Evolutionary conservation across 2,113 vertebrate species (phyloP).

Genomic region (Helogale parvula): DNA sequence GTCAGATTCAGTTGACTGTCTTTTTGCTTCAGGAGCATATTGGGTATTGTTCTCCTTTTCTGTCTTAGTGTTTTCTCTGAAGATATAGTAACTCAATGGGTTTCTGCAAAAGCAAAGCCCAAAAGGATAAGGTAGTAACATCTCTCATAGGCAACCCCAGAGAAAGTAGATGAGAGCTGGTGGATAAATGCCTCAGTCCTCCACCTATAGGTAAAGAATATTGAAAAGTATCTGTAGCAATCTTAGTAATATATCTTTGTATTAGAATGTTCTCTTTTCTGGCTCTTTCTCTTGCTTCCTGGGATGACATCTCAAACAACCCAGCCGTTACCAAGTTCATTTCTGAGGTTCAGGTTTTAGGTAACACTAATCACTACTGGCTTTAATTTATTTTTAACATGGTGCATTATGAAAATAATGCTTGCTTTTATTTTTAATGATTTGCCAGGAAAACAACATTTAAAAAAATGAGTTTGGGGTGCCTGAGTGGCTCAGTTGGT

Average conservation of each 20-base stretch:
- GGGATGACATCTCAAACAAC: not conserved
- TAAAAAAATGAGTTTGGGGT: not conserved
- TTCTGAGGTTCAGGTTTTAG: not conserved
- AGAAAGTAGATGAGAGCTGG: not conserved
- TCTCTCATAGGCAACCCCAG: not conserved
- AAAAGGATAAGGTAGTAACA: not conserved
- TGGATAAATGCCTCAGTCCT: not conserved
- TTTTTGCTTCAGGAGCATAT: not conserved
- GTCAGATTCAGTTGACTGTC: not conserved
- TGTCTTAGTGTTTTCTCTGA: not conserved
- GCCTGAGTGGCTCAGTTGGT: no score
- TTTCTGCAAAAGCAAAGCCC: not conserved
- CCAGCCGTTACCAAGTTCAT: not conserved
- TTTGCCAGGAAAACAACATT: not conserved
- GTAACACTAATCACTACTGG: not conserved
- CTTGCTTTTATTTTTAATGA: not conserved
- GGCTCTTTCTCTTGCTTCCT: not conserved
- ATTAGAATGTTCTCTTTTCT: not conserved
- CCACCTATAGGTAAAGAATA: not conserved
- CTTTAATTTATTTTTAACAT: not conserved
- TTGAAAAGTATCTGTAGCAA: not conserved
- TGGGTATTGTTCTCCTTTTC: not conserved
- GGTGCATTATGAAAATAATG: not conserved
- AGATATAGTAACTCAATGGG: no score
- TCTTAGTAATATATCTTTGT: not conserved